Evolutionary conservation across 2,113 vertebrate species (phyloP), one percentile per base, ranked within the genome.

Genomic region (Cryptotis parvus): DNA sequence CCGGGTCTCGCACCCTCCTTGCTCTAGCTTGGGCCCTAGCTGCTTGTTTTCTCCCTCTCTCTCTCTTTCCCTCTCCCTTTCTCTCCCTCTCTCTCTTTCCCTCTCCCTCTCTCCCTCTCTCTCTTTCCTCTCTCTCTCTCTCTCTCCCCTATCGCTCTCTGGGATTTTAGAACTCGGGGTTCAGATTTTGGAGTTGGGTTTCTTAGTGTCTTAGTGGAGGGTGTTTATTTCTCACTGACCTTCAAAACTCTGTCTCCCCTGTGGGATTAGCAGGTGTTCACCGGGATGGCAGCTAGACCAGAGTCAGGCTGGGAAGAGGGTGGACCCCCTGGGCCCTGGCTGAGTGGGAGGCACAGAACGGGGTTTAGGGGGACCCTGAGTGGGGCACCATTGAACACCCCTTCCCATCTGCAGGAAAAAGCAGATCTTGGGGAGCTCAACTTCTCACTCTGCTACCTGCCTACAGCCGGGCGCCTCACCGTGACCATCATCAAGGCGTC

Each of bases 341-440:
- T 58, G 55, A n/a, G 55, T 18, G 55, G 55, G 55, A 58, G 55
- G 55, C 55, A 58, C 16, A 18, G 20, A 58, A 24, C 20, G 55
- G 55, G 9, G 9, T 49, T 49, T 2, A n/a, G 15, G 18, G 3
- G 66, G 43, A 45, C 45, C 58, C 75, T 0, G 22, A 27, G 92
- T 26, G 29, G 27, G 5, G 9, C 9, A 0, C 1, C 0, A 0
- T 37, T 24, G 55, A 74, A 31, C 35, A 70, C 18, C 43, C 15
- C 68, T 66, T 69, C 68, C 81, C 49, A 61, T 33, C 75, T 43
- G 79, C 98, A 99, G 99, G 99, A 99, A 96, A 99, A 99, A 96
- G 99, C 99, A 10, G 99, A 99, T 92, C 98, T 99, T n/a, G 99
- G 99, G 84, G 99, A 99, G 98, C 97, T 99, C 96, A 99, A 99